A percentile compares a stretch with the other conserved stretches of the same genome.
phyloP scores from a whole-genome alignment of 2,113 vertebrate species.

The Cyanoderma ruficeps region DNA sequence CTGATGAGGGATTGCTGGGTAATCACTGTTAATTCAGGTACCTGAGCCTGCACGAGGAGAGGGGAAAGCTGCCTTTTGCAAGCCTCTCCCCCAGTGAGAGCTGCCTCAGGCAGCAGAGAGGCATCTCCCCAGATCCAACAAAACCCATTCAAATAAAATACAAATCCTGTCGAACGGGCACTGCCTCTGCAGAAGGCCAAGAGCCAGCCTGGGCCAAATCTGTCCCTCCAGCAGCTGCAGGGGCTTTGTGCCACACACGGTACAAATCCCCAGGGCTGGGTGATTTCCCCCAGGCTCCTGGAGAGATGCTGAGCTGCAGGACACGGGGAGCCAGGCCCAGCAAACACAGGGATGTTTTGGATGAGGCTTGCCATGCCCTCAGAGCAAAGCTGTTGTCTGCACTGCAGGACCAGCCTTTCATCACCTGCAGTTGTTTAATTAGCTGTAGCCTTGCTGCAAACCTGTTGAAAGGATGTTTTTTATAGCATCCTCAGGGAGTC shows the following conservation, averaged over 20 bases:
- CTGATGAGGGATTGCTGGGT: background rate
- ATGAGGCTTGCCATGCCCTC: background rate
- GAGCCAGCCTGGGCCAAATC: background rate
- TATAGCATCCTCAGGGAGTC: conserved; percentile 7
- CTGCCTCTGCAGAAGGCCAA: background rate
- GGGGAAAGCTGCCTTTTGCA: background rate
- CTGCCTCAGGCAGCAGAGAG: background rate
- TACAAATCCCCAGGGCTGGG: background rate
- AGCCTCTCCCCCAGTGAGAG: background rate
- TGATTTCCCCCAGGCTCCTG: background rate
- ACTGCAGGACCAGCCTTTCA: conserved; percentile 13
- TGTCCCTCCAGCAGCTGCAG: background rate
- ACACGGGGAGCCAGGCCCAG: background rate
- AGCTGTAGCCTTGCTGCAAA: conserved; percentile 47
- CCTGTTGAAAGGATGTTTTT: conserved; percentile 44
- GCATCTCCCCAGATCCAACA: background rate
- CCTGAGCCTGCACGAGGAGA: background rate
- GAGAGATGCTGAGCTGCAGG: background rate
- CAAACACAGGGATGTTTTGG: background rate
- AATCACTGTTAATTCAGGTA: background rate
- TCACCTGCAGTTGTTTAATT: conserved; percentile 46
- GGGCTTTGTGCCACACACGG: background rate
- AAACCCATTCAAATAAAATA: background rate
- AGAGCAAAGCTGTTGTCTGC: background rate
- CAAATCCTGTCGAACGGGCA: background rate